Percentiles rank a stretch among this genome's conserved stretches.
These are phyloP conservation scores for Callyntrura sp. DNA, from an alignment of 2,888 invertebrate species.

Conservation along the genomic window DNA sequence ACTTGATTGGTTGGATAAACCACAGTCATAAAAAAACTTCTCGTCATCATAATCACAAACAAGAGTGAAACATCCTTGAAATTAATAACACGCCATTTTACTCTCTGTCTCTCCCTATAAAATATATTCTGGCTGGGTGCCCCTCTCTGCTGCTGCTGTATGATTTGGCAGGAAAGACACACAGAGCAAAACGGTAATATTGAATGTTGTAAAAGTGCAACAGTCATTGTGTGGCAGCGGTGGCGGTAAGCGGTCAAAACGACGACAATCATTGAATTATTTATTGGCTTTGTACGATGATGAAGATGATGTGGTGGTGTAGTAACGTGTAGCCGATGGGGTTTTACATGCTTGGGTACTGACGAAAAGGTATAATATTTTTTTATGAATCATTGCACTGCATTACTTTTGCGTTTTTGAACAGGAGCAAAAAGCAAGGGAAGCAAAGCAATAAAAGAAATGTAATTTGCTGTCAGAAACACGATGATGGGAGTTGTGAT, in stretches of 20 bases:
- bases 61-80: no score
- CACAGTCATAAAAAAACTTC: no score
- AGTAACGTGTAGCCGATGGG: not conserved
- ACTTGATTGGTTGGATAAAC: no score
- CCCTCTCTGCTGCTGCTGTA: no score
- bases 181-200: slow-evolving; percentile 18
- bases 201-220: not conserved
- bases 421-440: no score
- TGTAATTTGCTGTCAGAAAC: not conserved
- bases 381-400: slow-evolving; percentile 32
- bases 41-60: no score
- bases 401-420: not conserved
- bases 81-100: no score
- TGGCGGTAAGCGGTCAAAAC: no score
- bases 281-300: slow-evolving; percentile 11
- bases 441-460: slow-evolving; percentile 25
- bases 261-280: slow-evolving; percentile 27
- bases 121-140: no score
- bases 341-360: not conserved
- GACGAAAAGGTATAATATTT: not conserved
- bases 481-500: not conserved
- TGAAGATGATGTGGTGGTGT: not conserved
- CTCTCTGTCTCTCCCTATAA: no score
- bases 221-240: no score
- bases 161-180: no score